Percentiles rank a stretch among this genome's conserved stretches.
Conservation (phyloP, 2,797 vertebrate genomes). For the Gobionotothen gibberifrons region DNA sequence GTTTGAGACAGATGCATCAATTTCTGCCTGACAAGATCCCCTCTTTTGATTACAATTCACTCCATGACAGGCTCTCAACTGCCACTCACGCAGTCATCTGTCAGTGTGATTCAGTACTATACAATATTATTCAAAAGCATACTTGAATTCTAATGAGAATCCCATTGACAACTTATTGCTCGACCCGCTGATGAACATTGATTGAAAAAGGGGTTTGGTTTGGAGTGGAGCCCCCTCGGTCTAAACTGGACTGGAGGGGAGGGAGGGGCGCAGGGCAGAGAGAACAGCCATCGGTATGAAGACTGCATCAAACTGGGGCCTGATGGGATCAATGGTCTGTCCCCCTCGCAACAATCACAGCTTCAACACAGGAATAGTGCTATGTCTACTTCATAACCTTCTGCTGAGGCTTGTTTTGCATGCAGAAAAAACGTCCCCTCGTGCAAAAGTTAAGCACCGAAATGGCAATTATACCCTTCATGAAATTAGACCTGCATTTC, state of each 20-base stretch:
- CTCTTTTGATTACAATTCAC: slow-evolving; percentile 76
- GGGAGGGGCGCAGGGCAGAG: slow-evolving; percentile 4
- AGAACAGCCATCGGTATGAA: slow-evolving; percentile 26
- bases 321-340: slow-evolving; percentile 39
- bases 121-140: slow-evolving; percentile 72
- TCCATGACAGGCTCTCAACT: slow-evolving; percentile 70
- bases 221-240: slow-evolving; percentile 53
- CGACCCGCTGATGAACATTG: slow-evolving; percentile 70
- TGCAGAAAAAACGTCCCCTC: neutral
- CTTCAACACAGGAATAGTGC: slow-evolving; percentile 5
- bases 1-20: slow-evolving; percentile 55
- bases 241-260: slow-evolving; percentile 32
- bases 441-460: neutral
- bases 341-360: slow-evolving; percentile 16
- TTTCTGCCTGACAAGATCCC: slow-evolving; percentile 60
- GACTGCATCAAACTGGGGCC: slow-evolving; percentile 29
- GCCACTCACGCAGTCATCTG: slow-evolving; percentile 77
- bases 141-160: slow-evolving; percentile 82
- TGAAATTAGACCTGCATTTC: too few species aligned
- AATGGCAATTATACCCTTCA: too few species aligned
- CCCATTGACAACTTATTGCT: slow-evolving; percentile 77
- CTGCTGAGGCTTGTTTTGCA: slow-evolving; percentile 1
- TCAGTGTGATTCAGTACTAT: slow-evolving; percentile 67
- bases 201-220: slow-evolving; percentile 62
- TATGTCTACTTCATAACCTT: neutral